These are phyloP conservation scores for Perithous albicinctus DNA, from an alignment of 2,888 invertebrate species.

Conservation along the genomic window DNA sequence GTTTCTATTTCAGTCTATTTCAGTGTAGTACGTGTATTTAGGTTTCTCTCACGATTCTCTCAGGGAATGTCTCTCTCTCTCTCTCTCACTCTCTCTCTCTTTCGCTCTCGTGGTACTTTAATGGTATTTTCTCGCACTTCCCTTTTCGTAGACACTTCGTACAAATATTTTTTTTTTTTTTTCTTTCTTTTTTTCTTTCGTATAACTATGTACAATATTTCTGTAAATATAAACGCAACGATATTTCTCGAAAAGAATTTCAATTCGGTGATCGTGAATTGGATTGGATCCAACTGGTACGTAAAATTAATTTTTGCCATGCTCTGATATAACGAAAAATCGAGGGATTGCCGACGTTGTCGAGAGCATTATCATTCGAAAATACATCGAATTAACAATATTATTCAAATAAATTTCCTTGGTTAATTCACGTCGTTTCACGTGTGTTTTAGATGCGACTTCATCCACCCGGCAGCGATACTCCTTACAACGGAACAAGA, in stretches of 20 bases:
- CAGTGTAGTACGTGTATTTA: background rate
- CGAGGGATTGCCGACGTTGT: slow-evolving; percentile 23
- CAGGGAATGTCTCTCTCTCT: too few relatives aligned
- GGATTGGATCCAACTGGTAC: slow-evolving; percentile 50
- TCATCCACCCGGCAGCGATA: slow-evolving; percentile 89
- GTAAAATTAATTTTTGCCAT: slow-evolving; percentile 38
- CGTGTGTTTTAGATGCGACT: slow-evolving; percentile 87
- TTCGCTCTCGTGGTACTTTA: slow-evolving; percentile 22
- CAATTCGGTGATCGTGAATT: slow-evolving; percentile 36
- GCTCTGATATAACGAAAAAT: slow-evolving; percentile 25
- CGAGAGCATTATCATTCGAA: background rate
- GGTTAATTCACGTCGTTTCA: background rate
- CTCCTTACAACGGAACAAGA: slow-evolving; percentile 86
- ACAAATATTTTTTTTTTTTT: too few relatives aligned
- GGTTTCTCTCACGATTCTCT: slow-evolving; percentile 15
- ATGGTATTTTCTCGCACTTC: slow-evolving; percentile 2
- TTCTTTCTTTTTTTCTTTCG: too few relatives aligned
- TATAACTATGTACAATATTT: slow-evolving; percentile 25
- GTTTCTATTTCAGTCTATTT: slow-evolving; percentile 33
- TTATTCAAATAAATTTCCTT: background rate
- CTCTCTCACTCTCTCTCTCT: too few relatives aligned
- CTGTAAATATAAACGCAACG: slow-evolving; percentile 10
- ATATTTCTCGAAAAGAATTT: slow-evolving; percentile 16
- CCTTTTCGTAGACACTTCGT: slow-evolving; percentile 4
- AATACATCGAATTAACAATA: background rate